Base-by-base conservation (phyloP, 1,140 invertebrate genomes). In the Drosophila pachea region DNA sequence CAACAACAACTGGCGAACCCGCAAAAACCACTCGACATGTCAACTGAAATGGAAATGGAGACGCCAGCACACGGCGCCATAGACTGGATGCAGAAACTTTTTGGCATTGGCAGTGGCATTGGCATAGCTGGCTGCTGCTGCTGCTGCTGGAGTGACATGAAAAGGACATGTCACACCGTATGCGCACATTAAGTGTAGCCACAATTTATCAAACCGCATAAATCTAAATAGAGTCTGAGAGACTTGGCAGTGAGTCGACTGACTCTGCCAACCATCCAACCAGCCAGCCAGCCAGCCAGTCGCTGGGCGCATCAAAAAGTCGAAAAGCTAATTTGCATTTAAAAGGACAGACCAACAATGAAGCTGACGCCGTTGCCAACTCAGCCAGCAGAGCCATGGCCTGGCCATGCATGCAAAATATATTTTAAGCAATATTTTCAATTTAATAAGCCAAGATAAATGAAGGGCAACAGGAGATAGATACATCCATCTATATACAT, bases 251-350 rank as follows among this genome's bases (percentile, higher is more conserved):
- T 22, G 22, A 22, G 35, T 29, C 53, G 36, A 16, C n/a, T 59
- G 62, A 38, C 33, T 42, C 22, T 35, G 32, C 50, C 22, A 22
- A 3, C 22, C 22, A 22, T 1, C 22, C 22, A 22, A 3, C 22
- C 22, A 22, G 53, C n/a, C 22, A 22, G 22, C 22, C 22, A 22
- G 22, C 22, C 22, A 22, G 22, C 22, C 22, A 22, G 53, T 56
- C 49, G 67, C 40, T 43, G 61, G 61, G 61, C 67, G 69, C 79
- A 84, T 86, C 79, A 84, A 76, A 84, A 84, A 84, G 79, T 84
- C 79, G 86, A 79, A 84, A 84, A 84, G 79, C 79, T 84, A 84
- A 84, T 84, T 84, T 84, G 79, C 79, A 84, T 84, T 84, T 84
- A 84, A 84, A 84, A 84, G 79, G 79, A 78, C 48, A 63, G 11